Evolutionary conservation across 2,113 vertebrate genomes (phyloP).

Genomic region (Pseudopodoces humilis): DNA sequence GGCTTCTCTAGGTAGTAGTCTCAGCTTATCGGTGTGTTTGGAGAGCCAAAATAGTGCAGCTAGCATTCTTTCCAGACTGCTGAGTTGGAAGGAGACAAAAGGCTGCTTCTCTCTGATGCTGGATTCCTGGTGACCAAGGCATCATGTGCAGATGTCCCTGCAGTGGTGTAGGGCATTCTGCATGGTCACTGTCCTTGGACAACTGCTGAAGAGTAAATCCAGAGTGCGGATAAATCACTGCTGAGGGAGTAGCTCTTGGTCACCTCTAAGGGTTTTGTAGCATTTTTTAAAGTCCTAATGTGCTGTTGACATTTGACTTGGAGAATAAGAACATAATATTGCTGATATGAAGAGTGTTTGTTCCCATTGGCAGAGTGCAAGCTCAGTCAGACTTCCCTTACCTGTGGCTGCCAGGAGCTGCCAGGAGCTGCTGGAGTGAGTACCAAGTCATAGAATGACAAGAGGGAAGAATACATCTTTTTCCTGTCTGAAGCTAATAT

Average conservation of each 20-base stretch:
- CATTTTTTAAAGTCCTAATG: neutral
- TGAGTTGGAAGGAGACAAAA: conserved; percentile 7
- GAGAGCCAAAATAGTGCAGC: neutral
- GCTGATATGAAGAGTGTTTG: neutral
- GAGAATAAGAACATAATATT: neutral
- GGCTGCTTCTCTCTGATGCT: neutral
- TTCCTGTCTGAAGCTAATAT: neutral
- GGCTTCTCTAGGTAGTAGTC: neutral
- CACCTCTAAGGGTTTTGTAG: neutral
- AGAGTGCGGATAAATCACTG: neutral
- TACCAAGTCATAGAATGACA: neutral
- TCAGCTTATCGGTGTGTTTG: neutral
- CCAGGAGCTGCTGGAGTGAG: neutral
- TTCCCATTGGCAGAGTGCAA: neutral
- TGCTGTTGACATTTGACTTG: neutral
- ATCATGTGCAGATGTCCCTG: neutral
- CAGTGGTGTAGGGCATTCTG: neutral
- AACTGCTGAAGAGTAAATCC: neutral
- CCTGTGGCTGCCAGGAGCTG: neutral
- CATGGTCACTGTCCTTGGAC: neutral
- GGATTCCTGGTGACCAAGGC: neutral
- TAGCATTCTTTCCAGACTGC: neutral
- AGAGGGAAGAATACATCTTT: neutral
- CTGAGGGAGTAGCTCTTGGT: neutral
- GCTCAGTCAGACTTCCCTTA: neutral